Percentiles rank a stretch among this genome's conserved stretches.
Evolutionary conservation across 2,113 vertebrate genomes (phyloP).

Genomic region (Pholis gunnellus): DNA sequence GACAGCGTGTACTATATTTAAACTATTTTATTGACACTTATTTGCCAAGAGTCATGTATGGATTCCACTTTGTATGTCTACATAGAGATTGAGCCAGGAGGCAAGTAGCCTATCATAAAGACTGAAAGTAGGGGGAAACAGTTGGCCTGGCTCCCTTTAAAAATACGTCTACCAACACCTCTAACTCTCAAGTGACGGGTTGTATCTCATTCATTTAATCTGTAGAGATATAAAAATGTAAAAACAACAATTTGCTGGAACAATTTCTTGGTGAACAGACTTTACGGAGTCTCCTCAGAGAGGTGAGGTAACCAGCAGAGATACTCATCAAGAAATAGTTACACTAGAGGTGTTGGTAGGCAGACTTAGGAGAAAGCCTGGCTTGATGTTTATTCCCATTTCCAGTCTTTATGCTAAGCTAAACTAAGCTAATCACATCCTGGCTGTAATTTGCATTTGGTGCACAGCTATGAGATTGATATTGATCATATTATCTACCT

Average conservation of each 20-base stretch:
- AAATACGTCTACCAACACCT: not conserved
- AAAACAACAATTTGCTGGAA: not conserved
- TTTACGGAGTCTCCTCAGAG: not conserved
- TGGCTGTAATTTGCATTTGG: not conserved
- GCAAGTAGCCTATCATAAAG: not conserved
- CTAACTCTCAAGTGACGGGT: not conserved
- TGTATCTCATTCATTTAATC: not conserved
- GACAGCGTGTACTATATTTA: not conserved
- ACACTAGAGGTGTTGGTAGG: not conserved
- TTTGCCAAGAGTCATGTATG: not conserved
- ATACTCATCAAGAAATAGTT: not conserved
- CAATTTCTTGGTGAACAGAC: not conserved
- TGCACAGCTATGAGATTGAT: not conserved
- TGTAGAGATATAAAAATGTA: not conserved
- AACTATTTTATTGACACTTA: not conserved
- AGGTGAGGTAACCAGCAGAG: not conserved
- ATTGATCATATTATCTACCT: not conserved
- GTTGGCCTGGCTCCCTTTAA: no score
- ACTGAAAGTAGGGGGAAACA: not conserved
- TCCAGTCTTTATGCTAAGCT: constrained; percentile 1
- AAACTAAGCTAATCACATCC: not conserved
- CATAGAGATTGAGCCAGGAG: not conserved
- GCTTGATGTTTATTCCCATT: not conserved
- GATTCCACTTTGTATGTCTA: not conserved
- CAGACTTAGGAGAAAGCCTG: not conserved